Percentiles rank a stretch among this genome's conserved stretches.
phyloP scores from a whole-genome alignment of 2,113 vertebrate species.

The Epinephelus cyanopodus region DNA sequence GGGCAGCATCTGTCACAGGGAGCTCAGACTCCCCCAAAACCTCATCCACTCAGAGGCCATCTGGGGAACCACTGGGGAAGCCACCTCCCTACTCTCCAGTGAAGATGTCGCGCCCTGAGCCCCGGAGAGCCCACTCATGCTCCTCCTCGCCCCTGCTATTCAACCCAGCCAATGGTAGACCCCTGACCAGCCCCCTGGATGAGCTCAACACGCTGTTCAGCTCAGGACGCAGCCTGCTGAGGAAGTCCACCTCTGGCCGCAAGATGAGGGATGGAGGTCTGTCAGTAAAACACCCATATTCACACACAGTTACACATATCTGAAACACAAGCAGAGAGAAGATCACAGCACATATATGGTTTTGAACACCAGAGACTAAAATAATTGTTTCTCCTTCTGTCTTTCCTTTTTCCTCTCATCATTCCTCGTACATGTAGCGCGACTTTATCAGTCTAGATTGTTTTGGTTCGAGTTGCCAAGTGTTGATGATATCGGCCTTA shows the following conservation, averaged over 20 bases:
- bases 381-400: background rate
- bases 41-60: constrained; percentile 77
- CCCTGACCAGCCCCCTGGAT: constrained; percentile 93
- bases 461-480: no score
- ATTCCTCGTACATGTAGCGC: no score
- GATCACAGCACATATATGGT: background rate
- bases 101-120: constrained; percentile 87
- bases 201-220: constrained; percentile 95
- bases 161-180: constrained; percentile 89
- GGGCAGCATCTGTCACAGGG: constrained; percentile 76
- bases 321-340: background rate
- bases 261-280: constrained; percentile 92
- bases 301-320: background rate
- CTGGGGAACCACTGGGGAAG: constrained; percentile 81
- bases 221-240: constrained; percentile 92
- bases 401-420: background rate
- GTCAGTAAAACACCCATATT: constrained; percentile 72
- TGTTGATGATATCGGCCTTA: no score
- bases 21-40: constrained; percentile 84
- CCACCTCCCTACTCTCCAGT: constrained; percentile 88
- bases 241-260: constrained; percentile 91
- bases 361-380: background rate
- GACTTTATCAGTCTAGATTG: no score
- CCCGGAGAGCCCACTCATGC: constrained; percentile 86
- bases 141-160: constrained; percentile 88